A percentile compares a stretch with the other conserved stretches of the same genome.
phyloP scores from a whole-genome alignment of 2,888 invertebrate species.

The Dolichopus griseipennis region DNA sequence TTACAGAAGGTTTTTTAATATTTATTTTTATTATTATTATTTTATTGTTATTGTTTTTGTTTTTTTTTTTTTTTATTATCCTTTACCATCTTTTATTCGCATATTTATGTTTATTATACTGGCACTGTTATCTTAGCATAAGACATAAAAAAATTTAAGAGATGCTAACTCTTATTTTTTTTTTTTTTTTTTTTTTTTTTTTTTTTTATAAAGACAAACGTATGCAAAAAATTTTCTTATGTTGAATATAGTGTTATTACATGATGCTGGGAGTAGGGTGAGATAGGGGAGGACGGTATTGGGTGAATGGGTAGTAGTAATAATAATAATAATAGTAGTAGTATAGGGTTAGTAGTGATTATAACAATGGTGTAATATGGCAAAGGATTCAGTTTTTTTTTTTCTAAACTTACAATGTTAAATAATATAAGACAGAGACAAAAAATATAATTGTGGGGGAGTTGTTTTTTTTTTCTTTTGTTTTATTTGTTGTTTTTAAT shows the following conservation, averaged over 20 bases:
- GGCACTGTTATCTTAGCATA: background rate
- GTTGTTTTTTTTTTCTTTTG: background rate
- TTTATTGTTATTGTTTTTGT: background rate
- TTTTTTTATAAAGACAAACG: background rate
- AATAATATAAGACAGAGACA: too few species aligned
- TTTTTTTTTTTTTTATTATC: background rate
- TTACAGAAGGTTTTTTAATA: too few species aligned
- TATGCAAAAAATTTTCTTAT: background rate
- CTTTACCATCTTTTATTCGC: constrained; percentile 1
- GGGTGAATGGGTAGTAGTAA: background rate
- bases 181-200: background rate
- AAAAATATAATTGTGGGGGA: too few species aligned
- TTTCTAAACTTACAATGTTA: too few species aligned
- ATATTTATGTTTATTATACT: background rate
- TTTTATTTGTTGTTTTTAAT: background rate
- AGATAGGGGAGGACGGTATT: too few species aligned
- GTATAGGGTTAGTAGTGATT: background rate
- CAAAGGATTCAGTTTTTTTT: too few species aligned
- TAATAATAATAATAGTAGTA: background rate
- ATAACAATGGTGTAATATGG: too few species aligned
- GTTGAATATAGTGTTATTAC: too few species aligned
- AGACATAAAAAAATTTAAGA: too few species aligned
- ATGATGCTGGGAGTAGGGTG: too few species aligned
- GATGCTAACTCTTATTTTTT: too few species aligned
- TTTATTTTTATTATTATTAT: background rate